A percentile compares a stretch with the other conserved stretches of the same genome.
phyloP scores from a whole-genome alignment of 2,888 invertebrate genomes.

The Apamea anceps region DNA sequence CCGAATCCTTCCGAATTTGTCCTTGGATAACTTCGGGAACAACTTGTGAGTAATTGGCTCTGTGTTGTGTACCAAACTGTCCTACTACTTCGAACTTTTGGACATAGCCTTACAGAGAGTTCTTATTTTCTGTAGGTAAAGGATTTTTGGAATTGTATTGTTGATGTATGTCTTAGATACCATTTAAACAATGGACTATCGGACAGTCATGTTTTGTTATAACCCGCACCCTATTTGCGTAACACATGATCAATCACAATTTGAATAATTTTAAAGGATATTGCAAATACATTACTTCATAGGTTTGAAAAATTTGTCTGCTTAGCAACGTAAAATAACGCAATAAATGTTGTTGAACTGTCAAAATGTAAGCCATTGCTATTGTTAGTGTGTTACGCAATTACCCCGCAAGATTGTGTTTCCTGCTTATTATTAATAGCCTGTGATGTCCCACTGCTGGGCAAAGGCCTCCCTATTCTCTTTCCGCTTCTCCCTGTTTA shows the following conservation, averaged over 20 bases:
- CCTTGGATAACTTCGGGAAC: constrained; percentile 57
- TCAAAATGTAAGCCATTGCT: neutral
- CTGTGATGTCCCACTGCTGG: too few relatives aligned
- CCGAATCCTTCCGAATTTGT: constrained; percentile 56
- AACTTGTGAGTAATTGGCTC: constrained; percentile 66
- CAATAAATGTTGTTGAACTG: neutral
- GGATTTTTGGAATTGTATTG: constrained; percentile 8
- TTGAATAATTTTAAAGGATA: too few relatives aligned
- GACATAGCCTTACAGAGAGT: constrained; percentile 34
- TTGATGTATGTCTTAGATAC: neutral
- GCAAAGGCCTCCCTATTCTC: too few relatives aligned
- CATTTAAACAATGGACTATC: neutral
- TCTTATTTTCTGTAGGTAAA: constrained; percentile 38
- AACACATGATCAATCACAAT: neutral
- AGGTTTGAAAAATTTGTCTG: neutral
- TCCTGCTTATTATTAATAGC: too few relatives aligned
- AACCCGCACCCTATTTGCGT: neutral
- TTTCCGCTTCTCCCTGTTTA: too few relatives aligned
- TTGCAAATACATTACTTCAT: neutral
- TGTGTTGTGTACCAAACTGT: constrained; percentile 55
- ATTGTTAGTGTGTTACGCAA: neutral
- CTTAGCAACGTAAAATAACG: neutral
- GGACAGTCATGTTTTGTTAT: neutral
- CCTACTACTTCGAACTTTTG: constrained; percentile 33
- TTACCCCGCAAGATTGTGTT: neutral